Percentiles rank a stretch among this genome's conserved stretches.
These are phyloP conservation scores for Xestia c-nigrum DNA, from an alignment of 2,888 invertebrate genomes.

Conservation along the genomic window DNA sequence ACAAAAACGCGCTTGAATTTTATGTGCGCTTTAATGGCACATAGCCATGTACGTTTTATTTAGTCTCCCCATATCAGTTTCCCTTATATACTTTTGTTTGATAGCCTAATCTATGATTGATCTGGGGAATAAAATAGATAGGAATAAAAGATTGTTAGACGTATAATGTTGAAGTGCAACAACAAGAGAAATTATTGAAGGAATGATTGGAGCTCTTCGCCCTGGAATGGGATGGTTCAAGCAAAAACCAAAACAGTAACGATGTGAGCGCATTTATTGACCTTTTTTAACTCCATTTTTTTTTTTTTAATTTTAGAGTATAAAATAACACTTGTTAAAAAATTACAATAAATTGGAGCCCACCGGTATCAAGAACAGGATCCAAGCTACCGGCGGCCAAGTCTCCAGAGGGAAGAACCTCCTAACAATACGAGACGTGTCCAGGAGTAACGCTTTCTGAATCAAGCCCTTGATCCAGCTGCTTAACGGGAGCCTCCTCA, in stretches of 20 bases:
- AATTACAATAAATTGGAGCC: no score
- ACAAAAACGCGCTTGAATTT: constrained; percentile 71
- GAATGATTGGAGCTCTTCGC: background rate
- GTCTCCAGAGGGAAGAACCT: no score
- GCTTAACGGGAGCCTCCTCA: background rate
- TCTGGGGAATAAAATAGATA: constrained; percentile 40
- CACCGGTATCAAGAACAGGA: no score
- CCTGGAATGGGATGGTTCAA: background rate
- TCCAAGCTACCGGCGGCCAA: no score
- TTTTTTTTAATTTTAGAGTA: no score
- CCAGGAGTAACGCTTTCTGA: no score
- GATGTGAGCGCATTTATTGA: background rate
- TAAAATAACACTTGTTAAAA: background rate
- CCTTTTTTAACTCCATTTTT: no score
- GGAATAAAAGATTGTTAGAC: background rate
- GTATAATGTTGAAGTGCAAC: background rate
- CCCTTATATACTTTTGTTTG: constrained; percentile 64
- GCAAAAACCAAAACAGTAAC: background rate
- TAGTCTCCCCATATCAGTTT: constrained; percentile 76
- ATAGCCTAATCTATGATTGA: constrained; percentile 54
- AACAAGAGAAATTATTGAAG: background rate
- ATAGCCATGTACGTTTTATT: constrained; percentile 75
- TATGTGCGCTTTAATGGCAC: constrained; percentile 77
- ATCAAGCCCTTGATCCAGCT: no score
- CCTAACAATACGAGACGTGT: no score